These are phyloP conservation scores for Corydoras sp. DNA, from an alignment of 2,113 vertebrate genomes.

Conservation along the genomic window DNA sequence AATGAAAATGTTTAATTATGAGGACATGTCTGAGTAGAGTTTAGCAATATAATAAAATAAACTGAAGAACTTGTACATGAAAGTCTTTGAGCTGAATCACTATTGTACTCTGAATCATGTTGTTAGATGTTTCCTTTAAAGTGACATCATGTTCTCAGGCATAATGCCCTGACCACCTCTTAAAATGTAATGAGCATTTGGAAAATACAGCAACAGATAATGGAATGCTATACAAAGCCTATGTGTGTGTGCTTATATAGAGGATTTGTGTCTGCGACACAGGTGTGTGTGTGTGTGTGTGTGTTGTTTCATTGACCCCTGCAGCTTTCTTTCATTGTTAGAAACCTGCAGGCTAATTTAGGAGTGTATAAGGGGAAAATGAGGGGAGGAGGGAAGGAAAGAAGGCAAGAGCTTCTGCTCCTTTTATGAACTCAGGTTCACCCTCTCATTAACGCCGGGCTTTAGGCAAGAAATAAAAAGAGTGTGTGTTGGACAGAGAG, in stretches of 20 bases:
- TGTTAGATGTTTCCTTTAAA: too few relatives aligned
- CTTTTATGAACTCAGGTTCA: constrained; percentile 26
- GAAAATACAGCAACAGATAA: constrained; percentile 18
- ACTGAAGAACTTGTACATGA: too few relatives aligned
- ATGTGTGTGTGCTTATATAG: neutral
- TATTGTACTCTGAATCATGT: too few relatives aligned
- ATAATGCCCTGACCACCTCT: too few relatives aligned
- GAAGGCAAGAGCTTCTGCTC: neutral
- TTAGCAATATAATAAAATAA: too few relatives aligned
- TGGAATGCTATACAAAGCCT: constrained; percentile 12
- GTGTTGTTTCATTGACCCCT: constrained; percentile 7
- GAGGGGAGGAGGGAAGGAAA: neutral
- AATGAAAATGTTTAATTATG: too few relatives aligned
- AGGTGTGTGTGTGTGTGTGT: constrained; percentile 25
- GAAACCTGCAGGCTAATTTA: constrained; percentile 1
- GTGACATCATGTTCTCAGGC: too few relatives aligned
- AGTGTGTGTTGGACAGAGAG: constrained; percentile 7
- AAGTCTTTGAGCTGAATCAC: too few relatives aligned
- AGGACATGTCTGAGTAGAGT: too few relatives aligned
- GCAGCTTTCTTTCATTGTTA: constrained; percentile 5
- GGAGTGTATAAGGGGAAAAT: constrained; percentile 5
- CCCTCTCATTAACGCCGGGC: constrained; percentile 34
- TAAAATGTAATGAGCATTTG: neutral
- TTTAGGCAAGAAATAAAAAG: constrained; percentile 22
- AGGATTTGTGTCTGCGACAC: constrained; percentile 7